Percentiles rank a stretch among this genome's conserved stretches.
These are phyloP conservation scores for Sakesphorus luctuosus DNA, from an alignment of 2,113 vertebrate species.

Conservation along the genomic window DNA sequence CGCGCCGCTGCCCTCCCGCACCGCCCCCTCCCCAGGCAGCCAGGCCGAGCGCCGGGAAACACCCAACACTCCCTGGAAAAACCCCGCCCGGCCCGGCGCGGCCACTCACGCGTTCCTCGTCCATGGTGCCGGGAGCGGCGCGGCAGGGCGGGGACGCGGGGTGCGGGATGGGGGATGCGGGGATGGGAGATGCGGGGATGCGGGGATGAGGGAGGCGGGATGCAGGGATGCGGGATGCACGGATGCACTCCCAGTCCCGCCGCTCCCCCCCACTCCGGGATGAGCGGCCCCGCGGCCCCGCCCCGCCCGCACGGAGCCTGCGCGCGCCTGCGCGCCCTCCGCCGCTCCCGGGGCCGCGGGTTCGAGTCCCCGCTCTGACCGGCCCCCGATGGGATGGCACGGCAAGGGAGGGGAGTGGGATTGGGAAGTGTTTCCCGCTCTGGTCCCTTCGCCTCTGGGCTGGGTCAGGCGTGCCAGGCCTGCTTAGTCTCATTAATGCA, in stretches of 20 bases:
- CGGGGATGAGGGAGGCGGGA: not conserved
- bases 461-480: not conserved
- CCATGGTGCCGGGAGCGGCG: not conserved
- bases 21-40: not conserved
- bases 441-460: rapidly evolving
- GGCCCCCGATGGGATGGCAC: too few relatives aligned
- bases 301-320: not conserved
- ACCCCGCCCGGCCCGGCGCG: not conserved
- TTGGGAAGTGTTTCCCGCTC: rapidly evolving
- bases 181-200: not conserved
- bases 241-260: not conserved
- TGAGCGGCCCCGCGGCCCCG: not conserved
- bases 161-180: not conserved
- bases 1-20: not conserved
- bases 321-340: not conserved
- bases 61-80: too few relatives aligned
- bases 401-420: too few relatives aligned
- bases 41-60: not conserved
- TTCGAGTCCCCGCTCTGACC: not conserved
- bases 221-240: too few relatives aligned
- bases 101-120: slow-evolving; percentile 41
- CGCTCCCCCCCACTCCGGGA: not conserved
- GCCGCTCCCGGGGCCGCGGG: rapidly evolving
- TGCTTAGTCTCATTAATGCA: not conserved
- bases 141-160: not conserved